These are phyloP conservation scores for Lepus timidus DNA, from an alignment of 2,113 vertebrate genomes.

Conservation along the genomic window DNA sequence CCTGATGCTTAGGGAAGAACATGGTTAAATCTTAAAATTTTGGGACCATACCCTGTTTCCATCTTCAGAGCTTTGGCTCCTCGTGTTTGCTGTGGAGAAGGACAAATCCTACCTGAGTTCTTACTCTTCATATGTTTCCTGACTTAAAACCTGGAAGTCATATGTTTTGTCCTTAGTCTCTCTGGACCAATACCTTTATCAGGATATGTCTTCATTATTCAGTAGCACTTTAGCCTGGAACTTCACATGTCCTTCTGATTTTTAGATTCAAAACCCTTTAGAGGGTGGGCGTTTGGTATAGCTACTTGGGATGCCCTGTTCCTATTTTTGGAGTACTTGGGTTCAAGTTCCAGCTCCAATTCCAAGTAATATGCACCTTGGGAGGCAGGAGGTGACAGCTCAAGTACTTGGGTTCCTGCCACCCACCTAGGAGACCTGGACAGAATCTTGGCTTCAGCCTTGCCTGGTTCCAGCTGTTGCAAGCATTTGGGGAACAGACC, in stretches of 20 bases:
- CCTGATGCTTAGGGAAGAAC: background rate
- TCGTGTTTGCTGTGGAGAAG: conserved; percentile 24
- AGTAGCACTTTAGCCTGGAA: conserved; percentile 23
- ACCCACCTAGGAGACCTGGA: too few relatives aligned
- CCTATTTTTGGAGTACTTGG: too few relatives aligned
- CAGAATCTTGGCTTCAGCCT: too few relatives aligned
- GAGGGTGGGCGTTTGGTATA: background rate
- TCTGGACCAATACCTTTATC: conserved; percentile 51
- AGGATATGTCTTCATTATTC: conserved; percentile 7
- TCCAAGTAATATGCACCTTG: too few relatives aligned
- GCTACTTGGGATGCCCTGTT: too few relatives aligned
- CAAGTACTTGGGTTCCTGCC: too few relatives aligned
- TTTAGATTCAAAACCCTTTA: background rate
- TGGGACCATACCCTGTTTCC: conserved; percentile 24
- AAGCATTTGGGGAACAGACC: too few relatives aligned
- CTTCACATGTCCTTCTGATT: background rate
- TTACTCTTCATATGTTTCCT: background rate
- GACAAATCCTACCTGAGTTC: background rate
- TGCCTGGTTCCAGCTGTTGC: too few relatives aligned
- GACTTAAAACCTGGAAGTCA: conserved; percentile 43
- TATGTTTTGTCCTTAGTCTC: conserved; percentile 31
- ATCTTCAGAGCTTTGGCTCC: background rate
- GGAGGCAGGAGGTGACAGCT: too few relatives aligned
- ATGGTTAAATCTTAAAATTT: background rate
- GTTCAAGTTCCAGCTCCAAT: too few relatives aligned